A percentile compares a stretch with the other conserved stretches of the same genome.
These are phyloP conservation scores for Bombyx mori DNA, from an alignment of 1,140 invertebrate genomes.

Conservation along the genomic window ASM3026992v2 NC_085107.1:14036501-14037000, in stretches of 20 bases:
- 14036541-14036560: too few species aligned
- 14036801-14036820: constrained; percentile 1
- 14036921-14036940: neutral
- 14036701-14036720: constrained; percentile 5
- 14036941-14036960: neutral
- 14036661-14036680: too few species aligned
- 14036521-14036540: neutral
- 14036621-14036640: neutral
- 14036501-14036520: neutral
- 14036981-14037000: too few species aligned
- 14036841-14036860: neutral
- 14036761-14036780: neutral
- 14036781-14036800: constrained; percentile 3
- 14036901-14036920: too few species aligned
- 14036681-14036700: neutral
- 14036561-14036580: too few species aligned
- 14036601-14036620: too few species aligned
- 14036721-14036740: constrained; percentile 1
- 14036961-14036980: neutral
- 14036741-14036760: neutral
- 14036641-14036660: neutral
- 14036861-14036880: neutral
- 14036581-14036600: too few species aligned
- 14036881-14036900: neutral
- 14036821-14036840: neutral